Base-by-base conservation (phyloP, 2,797 vertebrate species). In the Spea hammondii region DNA sequence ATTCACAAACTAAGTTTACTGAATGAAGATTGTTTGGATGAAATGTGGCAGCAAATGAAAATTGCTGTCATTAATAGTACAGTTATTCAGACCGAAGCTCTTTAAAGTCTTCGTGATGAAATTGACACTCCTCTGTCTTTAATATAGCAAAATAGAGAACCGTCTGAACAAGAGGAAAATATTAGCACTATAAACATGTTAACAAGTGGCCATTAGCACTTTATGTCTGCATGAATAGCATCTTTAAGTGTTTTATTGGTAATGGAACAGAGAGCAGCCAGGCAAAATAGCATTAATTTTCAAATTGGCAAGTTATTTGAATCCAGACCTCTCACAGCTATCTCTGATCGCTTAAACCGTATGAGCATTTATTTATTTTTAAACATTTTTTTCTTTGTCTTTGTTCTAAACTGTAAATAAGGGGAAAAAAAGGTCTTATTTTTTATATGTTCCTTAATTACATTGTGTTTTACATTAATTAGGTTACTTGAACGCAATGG, bases 131-230 rank as follows among this genome's bases (percentile, higher is more conserved):
- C 65, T 76, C 88, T 87, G 85, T 81, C 0, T 90, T 73, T 88
- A 84, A 90, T 90, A 88, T 86, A 89, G 84, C 83, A 66, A 83
- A 84, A 85, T 32, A 85, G 72, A 76, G 82, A 88, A 80, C 85
- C 85, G 85, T 88, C 77, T 82, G 86, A 88, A 88, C 84, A 79
- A 79, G 85, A 90, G 74, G 77, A 83, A 89, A 90, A 87, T 90
- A 89, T 85, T 87, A 85, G 83, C 85, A 14, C 87, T 90, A 88
- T 88, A 85, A 89, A 86, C 88, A 85, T 79, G 86, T 88, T 90
- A 91, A 88, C 87, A 90, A 88, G 89, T 90, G 87, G 83, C 89
- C 89, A 88, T 91, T 90, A 91, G 84, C 87, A 88, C 87, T 90
- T 91, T 86, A 86, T 88, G 84, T 87, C 86, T 88, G 87, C 86